These are phyloP conservation scores for Trinorchestia longiramus DNA, from an alignment of 1,140 invertebrate genomes.

Conservation along the genomic window DNA sequence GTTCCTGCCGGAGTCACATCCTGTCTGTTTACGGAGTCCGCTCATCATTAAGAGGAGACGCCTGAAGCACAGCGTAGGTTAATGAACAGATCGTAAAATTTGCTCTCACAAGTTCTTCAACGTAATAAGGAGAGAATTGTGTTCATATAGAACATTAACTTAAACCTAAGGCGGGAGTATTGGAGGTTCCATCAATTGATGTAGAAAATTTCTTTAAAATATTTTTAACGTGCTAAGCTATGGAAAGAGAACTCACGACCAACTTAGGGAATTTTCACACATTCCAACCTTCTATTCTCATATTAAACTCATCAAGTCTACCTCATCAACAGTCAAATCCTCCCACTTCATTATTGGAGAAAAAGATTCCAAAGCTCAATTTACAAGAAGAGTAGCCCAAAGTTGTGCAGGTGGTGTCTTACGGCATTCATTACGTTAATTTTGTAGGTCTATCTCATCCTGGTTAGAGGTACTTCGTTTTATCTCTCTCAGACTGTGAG, in stretches of 20 bases:
- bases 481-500: not conserved
- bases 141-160: not conserved
- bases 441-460: constrained; percentile 31
- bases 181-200: not conserved
- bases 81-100: constrained; percentile 18
- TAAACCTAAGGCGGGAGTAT: not conserved
- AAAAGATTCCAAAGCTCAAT: not conserved
- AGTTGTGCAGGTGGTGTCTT: not conserved
- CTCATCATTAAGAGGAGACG: not conserved
- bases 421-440: constrained; percentile 40
- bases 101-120: not conserved
- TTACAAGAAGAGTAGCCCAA: not conserved
- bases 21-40: not conserved
- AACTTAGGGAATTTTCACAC: not conserved
- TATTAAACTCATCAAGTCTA: not conserved
- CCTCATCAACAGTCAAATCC: not conserved
- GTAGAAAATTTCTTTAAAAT: not conserved
- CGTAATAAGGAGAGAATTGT: not conserved
- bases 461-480: constrained; percentile 34
- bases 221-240: not conserved
- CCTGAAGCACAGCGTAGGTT: not conserved
- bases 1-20: not conserved
- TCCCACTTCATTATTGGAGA: not conserved
- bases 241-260: not conserved
- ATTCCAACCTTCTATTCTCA: not conserved